Evolutionary conservation across 2,113 vertebrate genomes (phyloP).

Genomic region (Limanda limanda): DNA sequence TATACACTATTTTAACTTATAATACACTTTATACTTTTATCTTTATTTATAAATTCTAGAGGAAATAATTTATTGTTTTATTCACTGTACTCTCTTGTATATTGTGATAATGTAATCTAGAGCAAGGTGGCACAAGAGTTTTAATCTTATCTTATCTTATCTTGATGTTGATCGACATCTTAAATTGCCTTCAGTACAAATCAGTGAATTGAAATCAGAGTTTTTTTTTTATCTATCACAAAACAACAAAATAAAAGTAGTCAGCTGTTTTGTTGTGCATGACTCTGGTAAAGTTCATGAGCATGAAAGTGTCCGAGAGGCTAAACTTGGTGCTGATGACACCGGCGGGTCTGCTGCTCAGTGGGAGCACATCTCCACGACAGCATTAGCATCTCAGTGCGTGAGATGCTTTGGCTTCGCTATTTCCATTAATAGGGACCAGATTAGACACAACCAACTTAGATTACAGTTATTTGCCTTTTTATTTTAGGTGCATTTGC

Average conservation of each 20-base stretch:
- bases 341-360: slow-evolving; percentile 9
- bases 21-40: too few species aligned
- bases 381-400: slow-evolving; percentile 25
- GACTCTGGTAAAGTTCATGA: not conserved
- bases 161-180: too few species aligned
- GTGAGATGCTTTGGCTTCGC: slow-evolving; percentile 45
- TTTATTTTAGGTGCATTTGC: slow-evolving; percentile 40
- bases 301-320: not conserved
- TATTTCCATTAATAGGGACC: slow-evolving; percentile 58
- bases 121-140: too few species aligned
- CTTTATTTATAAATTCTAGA: too few species aligned
- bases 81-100: too few species aligned
- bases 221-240: not conserved
- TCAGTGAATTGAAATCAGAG: not conserved
- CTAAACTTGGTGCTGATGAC: slow-evolving; percentile 45
- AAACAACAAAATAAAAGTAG: slow-evolving; percentile 4
- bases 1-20: too few species aligned
- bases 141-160: too few species aligned
- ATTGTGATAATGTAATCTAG: too few species aligned
- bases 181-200: not conserved
- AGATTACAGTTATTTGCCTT: slow-evolving; percentile 45
- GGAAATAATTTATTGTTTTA: too few species aligned
- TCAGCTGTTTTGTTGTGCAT: not conserved
- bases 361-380: slow-evolving; percentile 38
- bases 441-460: slow-evolving; percentile 24